Percentiles rank a stretch among this genome's conserved stretches.
phyloP scores from a whole-genome alignment of 1,140 invertebrate genomes.

The Cataglyphis hispanica region DNA sequence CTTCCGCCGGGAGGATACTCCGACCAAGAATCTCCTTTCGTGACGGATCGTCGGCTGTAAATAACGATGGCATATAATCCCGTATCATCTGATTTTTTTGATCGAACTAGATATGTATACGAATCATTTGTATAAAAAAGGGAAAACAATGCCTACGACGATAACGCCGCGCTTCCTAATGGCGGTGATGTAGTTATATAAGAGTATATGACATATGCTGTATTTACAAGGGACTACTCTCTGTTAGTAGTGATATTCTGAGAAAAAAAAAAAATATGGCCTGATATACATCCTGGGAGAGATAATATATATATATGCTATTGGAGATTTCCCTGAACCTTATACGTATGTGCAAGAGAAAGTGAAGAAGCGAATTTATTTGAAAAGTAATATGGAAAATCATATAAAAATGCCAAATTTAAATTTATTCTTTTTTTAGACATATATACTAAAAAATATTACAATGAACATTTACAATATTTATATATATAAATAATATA shows the following conservation, averaged over 20 bases:
- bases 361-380: neutral
- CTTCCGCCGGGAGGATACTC: conserved; percentile 1
- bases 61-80: conserved; percentile 26
- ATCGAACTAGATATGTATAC: conserved; percentile 44
- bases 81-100: conserved; percentile 18
- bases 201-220: neutral
- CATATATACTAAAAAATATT: neutral
- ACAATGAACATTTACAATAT: neutral
- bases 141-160: neutral
- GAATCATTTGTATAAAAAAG: conserved; percentile 49
- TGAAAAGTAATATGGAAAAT: neutral
- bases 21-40: conserved; percentile 8
- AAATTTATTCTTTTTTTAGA: neutral
- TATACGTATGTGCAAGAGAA: neutral
- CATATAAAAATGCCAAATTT: neutral
- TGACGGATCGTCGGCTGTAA: conserved; percentile 40
- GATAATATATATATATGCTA: neutral
- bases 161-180: neutral
- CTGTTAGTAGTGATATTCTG: neutral
- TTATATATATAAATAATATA: neutral
- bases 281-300: neutral
- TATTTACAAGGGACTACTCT: no score
- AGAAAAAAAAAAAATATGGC: neutral
- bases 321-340: neutral
- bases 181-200: conserved; percentile 1